Evolutionary conservation across 2,113 vertebrate genomes (phyloP), one percentile per base, ranked within the genome.

Genomic region (Actenoides hombroni): DNA sequence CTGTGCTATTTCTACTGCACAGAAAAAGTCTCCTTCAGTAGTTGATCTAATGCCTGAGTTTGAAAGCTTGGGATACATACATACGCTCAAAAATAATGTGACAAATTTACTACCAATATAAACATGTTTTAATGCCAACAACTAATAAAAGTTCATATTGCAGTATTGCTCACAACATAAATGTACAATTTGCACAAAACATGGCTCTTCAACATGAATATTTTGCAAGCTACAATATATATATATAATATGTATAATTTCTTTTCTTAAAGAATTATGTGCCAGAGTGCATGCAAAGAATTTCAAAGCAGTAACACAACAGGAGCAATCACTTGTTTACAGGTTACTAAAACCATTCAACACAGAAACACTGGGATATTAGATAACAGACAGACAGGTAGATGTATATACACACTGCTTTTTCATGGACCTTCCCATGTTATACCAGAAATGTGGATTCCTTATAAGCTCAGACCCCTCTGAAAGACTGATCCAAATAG

Each of bases 101-200:
- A 95, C 77, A 76, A 60, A 89, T 83, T 69, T 92, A 85, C 89
- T 92, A 70, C 56, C 42, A 83, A 93, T 94, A 95, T 94, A 96
- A 96, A 94, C 86, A 74, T 86, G 83, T 94, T 97, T 96, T 92
- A 96, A 96, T 95, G 90, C 80, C 94, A 56, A 95, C 83, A 88
- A 69, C 92, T 97, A 96, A 93, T 92, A 90, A 92, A 97, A 95
- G 92, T 94, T 94, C 8, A 57, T 94, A 96, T 94, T 94, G 90
- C 80, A 26, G 64, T 95, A 95, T 95, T 96, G 97, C 92, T 96
- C 95, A 97, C 95, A 83, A 97, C 95, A 94, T 83, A 92, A 97
- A 96, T 97, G 96, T 97, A 97, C 96, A 96, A 95, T 97, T 97
- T 95, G 93, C 97, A 97, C 96, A 96, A 97, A 96, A 97, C 96